phyloP scores from a whole-genome alignment of 2,113 vertebrate species.

The Gopherus flavomarginatus region DNA sequence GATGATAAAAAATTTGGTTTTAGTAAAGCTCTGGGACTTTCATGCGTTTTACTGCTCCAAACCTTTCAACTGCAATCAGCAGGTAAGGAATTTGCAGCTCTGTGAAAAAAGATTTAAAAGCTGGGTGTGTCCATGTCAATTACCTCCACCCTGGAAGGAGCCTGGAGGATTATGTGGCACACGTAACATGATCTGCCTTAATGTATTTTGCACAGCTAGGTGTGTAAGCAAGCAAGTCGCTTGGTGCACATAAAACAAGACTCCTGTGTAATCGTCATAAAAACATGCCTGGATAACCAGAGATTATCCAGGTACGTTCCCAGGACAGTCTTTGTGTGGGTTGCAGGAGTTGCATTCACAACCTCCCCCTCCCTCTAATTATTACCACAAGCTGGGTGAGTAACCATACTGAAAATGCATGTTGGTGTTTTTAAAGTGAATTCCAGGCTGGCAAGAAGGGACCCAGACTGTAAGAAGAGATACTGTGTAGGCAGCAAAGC shows the following conservation, averaged over 20 bases:
- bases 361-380: background rate
- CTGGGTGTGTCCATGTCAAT: slow-evolving; percentile 67
- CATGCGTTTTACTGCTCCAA: background rate
- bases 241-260: slow-evolving; percentile 55
- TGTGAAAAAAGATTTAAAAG: slow-evolving; percentile 69
- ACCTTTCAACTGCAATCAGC: slow-evolving; percentile 12
- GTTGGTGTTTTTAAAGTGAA: background rate
- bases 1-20: background rate
- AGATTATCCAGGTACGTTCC: slow-evolving; percentile 53
- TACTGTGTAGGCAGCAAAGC: background rate
- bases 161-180: slow-evolving; percentile 40
- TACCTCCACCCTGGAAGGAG: slow-evolving; percentile 59
- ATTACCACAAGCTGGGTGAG: background rate
- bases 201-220: slow-evolving; percentile 68
- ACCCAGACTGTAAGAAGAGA: rapidly evolving
- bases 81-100: slow-evolving; percentile 68
- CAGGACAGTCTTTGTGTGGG: slow-evolving; percentile 7
- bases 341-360: background rate
- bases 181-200: slow-evolving; percentile 63
- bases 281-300: slow-evolving; percentile 55
- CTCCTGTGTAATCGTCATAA: slow-evolving; percentile 50
- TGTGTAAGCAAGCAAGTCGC: slow-evolving; percentile 49
- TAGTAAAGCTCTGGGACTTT: background rate
- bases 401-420: background rate
- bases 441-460: slow-evolving; percentile 1